Conservation (phyloP, 2,888 invertebrate genomes). For the Polydrusus cervinus region DNA sequence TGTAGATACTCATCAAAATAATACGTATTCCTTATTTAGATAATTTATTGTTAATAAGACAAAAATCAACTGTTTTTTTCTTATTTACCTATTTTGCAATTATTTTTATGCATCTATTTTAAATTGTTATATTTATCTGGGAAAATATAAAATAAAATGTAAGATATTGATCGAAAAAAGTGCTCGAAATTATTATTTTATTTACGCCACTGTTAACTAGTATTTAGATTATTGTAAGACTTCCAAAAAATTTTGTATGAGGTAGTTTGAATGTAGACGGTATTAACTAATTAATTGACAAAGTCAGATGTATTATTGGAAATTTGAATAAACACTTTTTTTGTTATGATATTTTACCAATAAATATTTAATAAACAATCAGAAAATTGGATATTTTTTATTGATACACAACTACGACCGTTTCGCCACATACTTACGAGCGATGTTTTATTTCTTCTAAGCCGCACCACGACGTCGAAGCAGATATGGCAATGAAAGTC, state of each 20-base stretch:
- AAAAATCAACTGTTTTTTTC: not conserved
- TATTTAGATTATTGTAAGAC: not conserved
- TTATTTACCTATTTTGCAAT: conserved; percentile 1
- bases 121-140: conserved; percentile 11
- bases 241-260: not conserved
- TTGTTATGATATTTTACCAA: no score
- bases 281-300: not conserved
- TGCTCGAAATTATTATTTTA: conserved; percentile 17
- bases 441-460: no score
- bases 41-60: conserved; percentile 13
- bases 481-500: no score
- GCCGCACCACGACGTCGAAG: no score
- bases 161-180: not conserved
- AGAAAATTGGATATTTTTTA: not conserved
- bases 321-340: not conserved
- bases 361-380: not conserved
- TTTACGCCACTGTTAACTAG: conserved; percentile 3
- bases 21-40: not conserved
- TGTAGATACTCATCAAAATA: not conserved
- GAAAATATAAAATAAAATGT: conserved; percentile 7
- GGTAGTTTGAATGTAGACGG: not conserved
- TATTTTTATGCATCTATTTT: conserved; percentile 16
- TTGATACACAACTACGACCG: not conserved
- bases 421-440: no score
- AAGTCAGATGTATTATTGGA: not conserved